Evolutionary conservation across 2,113 vertebrate species (phyloP), one percentile per base, ranked within the genome.

Genomic region (Anarhynchus alexandrinus): DNA sequence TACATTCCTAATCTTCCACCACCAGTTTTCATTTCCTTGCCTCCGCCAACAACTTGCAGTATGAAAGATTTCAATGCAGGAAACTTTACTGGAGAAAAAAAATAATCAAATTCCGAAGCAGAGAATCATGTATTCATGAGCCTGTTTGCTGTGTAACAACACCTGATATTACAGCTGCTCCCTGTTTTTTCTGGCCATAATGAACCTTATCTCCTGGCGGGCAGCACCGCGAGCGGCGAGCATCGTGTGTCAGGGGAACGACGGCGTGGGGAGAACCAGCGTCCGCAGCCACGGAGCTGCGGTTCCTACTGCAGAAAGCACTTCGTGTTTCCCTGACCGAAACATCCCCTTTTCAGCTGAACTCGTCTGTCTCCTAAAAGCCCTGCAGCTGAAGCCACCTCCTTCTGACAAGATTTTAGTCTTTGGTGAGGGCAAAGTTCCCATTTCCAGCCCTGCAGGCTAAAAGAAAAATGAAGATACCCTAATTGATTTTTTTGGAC

Each of bases 1-100:
- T 9, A 38, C 45, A 18, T 61, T 73, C 58, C 93, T 73, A 55
- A 92, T 83, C 79, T 93, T 22, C 51, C 76, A 42, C 4, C 76
- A 86, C 73, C 59, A 7, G 26, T 74, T 96, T 95, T 94, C 69
- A 88, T 95, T 88, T 96, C 85, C 93, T 91, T n/a, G 58, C 67
- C 71, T 57, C 0, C 0, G 18, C 45, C 0, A 0, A 83, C 74
- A 86, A 61, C 40, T 23, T 7, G 3, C 26, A 26, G 64, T 10
- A 62, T 43, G 36, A 43, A 74, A 45, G 66, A 86, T 83, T 57
- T 62, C 25, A 82, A 92, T 11, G 15, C 19, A 21, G 64, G 1
- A 6, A 93, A 81, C 15, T 82, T 77, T 13, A 17, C 49, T 32
- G 54, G 8, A 18, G 27, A 22, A 27, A 64, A 27, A 80, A 86